Base-by-base conservation (phyloP, 30 jellyfish, hydroid and myxozoan species). In the Chrysaora quinquecirrha region DNA sequence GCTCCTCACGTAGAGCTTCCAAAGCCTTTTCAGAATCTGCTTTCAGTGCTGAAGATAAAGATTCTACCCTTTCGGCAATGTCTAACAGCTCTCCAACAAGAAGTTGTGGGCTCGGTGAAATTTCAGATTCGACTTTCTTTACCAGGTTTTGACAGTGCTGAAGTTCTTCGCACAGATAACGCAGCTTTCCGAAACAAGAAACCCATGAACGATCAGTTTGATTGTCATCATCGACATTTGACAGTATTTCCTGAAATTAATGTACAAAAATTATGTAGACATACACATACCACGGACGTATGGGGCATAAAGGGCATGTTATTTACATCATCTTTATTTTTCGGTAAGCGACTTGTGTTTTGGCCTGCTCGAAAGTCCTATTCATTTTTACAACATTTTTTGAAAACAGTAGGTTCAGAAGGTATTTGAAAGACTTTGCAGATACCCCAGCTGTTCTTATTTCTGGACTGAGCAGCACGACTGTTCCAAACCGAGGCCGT, bases 21-120 rank as follows among this genome's bases (percentile, higher is more conserved):
- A 64, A 64, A 29, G 27, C 76, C 3, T 64, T 64, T 29, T 32
- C 21, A 64, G 76, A 14, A 32, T 64, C 76, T 21, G 48, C 76
- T 27, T 27, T 32, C 76, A 64, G 27, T 3, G 60, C 76, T 27
- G 52, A 64, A 18, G 76, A 64, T 23, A 64, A 32, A 3, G 76
- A 64, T 27, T 64, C 52, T 23, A 64, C 60, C 56, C 76, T 64
- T 64, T 64, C 76, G 11, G 76, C 56, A 64, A 64, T 14, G 23
- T 64, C 52, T 11, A 64, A 25, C 27, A 52, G 76, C 48, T 64
- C 76, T 64, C 58, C 48, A 29, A 64, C 58, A 9, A 64, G 76
- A 32, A 3, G 27, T 58, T 64, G n/a, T 7, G 76, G 76, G 23
- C 52, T 64, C 24, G 52, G 50, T 27, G 52, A 27, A 29, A 64